These are phyloP conservation scores for Camelus bactrianus DNA, from an alignment of 2,113 vertebrate species.

Conservation along the genomic window DNA sequence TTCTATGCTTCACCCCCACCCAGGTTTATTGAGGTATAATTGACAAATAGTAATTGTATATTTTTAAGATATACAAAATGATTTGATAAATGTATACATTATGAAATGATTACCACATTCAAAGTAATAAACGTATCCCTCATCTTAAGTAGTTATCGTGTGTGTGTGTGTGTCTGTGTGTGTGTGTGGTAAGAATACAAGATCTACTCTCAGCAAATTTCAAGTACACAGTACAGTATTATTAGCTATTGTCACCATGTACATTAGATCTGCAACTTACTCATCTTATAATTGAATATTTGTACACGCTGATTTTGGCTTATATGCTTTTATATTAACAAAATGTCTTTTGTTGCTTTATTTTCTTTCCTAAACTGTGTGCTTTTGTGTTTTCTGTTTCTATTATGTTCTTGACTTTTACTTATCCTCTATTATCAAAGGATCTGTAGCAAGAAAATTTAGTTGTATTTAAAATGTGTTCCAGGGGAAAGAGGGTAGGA, in stretches of 20 bases:
- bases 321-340: neutral
- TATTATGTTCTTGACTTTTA: neutral
- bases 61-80: neutral
- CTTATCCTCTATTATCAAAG: neutral
- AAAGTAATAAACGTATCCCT: neutral
- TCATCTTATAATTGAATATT: neutral
- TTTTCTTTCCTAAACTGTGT: neutral
- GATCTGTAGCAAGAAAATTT: neutral
- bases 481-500: neutral
- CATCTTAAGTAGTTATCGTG: neutral
- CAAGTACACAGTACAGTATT: neutral
- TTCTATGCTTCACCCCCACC: neutral
- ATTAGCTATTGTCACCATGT: neutral
- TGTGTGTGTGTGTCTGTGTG: neutral
- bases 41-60: neutral
- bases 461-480: neutral
- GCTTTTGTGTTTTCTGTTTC: neutral
- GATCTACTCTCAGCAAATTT: neutral
- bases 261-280: neutral
- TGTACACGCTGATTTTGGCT: neutral
- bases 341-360: neutral
- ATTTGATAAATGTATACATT: neutral
- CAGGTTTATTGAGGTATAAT: neutral
- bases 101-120: neutral
- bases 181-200: neutral